Evolutionary conservation across 2,888 invertebrate species (phyloP).

Genomic region (Drosophila acutilabella): DNA sequence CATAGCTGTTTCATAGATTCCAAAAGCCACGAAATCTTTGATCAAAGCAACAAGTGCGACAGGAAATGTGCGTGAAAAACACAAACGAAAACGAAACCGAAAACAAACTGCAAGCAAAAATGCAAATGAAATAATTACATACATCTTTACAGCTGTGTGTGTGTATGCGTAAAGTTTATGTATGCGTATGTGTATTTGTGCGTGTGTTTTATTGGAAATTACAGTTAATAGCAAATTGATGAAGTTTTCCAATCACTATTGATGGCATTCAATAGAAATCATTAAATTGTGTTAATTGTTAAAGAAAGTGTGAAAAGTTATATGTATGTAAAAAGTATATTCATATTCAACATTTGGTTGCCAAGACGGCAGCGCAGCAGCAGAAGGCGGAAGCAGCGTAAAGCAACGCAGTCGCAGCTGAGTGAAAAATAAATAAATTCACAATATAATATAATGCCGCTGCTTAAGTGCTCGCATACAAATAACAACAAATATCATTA

Average conservation of each 20-base stretch:
- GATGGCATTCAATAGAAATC: conserved; percentile 48
- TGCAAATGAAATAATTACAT: conserved; percentile 38
- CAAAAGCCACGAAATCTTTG: conserved; percentile 3
- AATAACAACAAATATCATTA: conserved; percentile 38
- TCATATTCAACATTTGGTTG: conserved; percentile 17
- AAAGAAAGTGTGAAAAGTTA: conserved; percentile 63
- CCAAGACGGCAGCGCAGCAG: conserved; percentile 13
- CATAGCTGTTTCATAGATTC: conserved; percentile 17
- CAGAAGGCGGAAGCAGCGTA: conserved; percentile 48
- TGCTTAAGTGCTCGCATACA: conserved; percentile 31
- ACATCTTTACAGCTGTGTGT: not conserved
- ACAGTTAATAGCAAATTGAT: conserved; percentile 52
- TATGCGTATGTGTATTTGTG: conserved; percentile 4
- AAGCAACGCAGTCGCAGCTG: conserved; percentile 33
- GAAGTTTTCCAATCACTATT: conserved; percentile 42
- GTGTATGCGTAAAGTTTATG: not conserved
- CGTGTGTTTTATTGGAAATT: conserved; percentile 45
- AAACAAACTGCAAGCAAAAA: conserved; percentile 43
- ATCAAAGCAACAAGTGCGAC: conserved; percentile 59
- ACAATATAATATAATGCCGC: conserved; percentile 26
- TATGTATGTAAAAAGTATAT: conserved; percentile 23
- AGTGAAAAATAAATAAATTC: conserved; percentile 30
- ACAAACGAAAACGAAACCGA: conserved; percentile 53
- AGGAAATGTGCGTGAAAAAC: conserved; percentile 53
- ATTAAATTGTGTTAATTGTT: conserved; percentile 49